Base-by-base conservation (phyloP, 2,888 invertebrate genomes). In the Zhengitettix transpicula region DNA sequence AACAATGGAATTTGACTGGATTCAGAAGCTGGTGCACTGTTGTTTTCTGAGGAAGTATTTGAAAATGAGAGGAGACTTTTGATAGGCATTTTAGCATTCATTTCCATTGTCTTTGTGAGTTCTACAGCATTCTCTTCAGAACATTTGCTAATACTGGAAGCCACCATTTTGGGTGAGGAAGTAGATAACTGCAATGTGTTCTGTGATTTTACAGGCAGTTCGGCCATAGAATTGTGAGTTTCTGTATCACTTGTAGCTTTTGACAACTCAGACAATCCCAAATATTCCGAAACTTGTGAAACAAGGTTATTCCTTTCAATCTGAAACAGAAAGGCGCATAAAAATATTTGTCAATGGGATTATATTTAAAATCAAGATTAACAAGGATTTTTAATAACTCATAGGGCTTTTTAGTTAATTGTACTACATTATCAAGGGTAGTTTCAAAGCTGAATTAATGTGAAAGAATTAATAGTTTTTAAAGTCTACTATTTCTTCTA, bases 1-100 rank as follows among this genome's bases (percentile, higher is more conserved):
- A 69, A 69, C 16, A 73, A 68, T 1, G 70, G 71, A 59, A 71
- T 72, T 58, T 68, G 62, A 40, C 67, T 14, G 47, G 47, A 47
- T 47, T 47, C 14, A 14, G 47, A 47, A n/a, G 17, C 54, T 15
- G 55, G 41, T 40, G 44, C 40, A 57, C 40, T 57, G 11, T 15
- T 14, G 12, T 57, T 40, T 10, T 57, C 57, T 40, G 40, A 15
- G 1, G 53, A 53, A 17, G 47, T 42, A 40, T 28, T 28, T 42
- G 47, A 47, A 47, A 47, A 47, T 7, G 12, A 12, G 1, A 12
- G 12, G 5, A 14, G n/a, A 14, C 14, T 12, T 47, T 47, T 47
- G n/a, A 47, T 47, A 47, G 14, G 12, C n/a, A 12, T 47, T 12
- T 12, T 14, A 47, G 17, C 17, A n/a, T 42, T 54, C 10, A n/a